Evolutionary conservation across 2,797 vertebrate genomes (phyloP), one percentile per base, ranked within the genome.

Genomic region (Microtus californicus): DNA sequence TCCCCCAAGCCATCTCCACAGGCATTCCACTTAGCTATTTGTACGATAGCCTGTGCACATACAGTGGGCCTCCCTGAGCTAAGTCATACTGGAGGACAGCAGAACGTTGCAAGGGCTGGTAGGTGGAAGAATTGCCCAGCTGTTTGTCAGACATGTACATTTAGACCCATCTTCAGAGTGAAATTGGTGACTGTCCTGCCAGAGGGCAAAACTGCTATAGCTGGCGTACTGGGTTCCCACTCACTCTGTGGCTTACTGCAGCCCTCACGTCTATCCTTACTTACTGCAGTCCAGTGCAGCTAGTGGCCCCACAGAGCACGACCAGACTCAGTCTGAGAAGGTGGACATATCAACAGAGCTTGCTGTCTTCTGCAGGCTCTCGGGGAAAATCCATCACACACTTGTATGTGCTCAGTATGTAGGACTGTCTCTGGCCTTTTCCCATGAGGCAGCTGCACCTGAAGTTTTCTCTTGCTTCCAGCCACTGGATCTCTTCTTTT

Each of bases 241-340:
- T 10, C 34, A n/a, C 21, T 7, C 2, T 34, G 31, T 1, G 1
- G n/a, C 4, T 54, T 27, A 23, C 51, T 56, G 51, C 2, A 10
- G 6, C 4, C 2, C 27, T 48, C 31, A 0, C 0, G 31, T 27
- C 14, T 4, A 6, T 8, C 1, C 12, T 40, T 13, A 1, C 1
- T 43, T 27, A 11, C 1, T 15, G 1, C 0, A 74, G 5, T 0
- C 7, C 4, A 2, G 40, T 2, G 40, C 48, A 34, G 1, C 0
- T 17, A 2, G 54, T 6, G 48, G 25, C 5, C 37, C 13, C 31
- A 59, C 1, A 1, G 11, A 9, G 65, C 0, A 14, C 0, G 1
- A 23, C 34, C 19, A 0, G 45, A 19, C 4, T 74, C 74, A 29
- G 74, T n/a, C 31, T 23, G 54, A 69, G 69, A 34, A 65, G 45